These are phyloP conservation scores for Amphiprion percula DNA, from an alignment of 2,113 vertebrate species.

Conservation along the genomic window DNA sequence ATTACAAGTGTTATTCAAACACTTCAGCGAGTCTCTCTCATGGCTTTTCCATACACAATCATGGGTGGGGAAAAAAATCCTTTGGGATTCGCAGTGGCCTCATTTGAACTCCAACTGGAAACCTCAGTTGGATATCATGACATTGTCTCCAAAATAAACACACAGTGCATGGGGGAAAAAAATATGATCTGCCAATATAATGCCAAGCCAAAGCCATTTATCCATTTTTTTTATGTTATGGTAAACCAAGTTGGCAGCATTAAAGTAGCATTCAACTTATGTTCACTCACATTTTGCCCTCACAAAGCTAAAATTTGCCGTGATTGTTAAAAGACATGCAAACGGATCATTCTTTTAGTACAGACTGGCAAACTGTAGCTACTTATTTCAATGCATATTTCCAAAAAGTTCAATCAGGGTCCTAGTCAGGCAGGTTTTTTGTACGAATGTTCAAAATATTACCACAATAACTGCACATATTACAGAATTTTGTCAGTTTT, in stretches of 20 bases:
- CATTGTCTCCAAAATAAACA: slow-evolving; percentile 20
- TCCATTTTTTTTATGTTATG: slow-evolving; percentile 1
- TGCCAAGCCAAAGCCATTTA: slow-evolving; percentile 9
- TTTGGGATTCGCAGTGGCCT: slow-evolving; percentile 1
- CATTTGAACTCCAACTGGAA: slow-evolving; percentile 28
- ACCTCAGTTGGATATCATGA: not conserved
- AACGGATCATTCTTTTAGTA: not conserved
- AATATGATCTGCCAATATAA: slow-evolving; percentile 1
- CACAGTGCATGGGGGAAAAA: not conserved
- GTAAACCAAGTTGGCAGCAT: too few relatives aligned
- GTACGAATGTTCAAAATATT: not conserved
- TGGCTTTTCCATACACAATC: slow-evolving; percentile 10
- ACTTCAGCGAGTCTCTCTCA: slow-evolving; percentile 5
- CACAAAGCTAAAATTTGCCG: not conserved
- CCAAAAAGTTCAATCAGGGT: not conserved
- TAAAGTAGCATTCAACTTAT: not conserved
- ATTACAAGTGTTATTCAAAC: slow-evolving; percentile 32
- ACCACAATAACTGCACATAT: not conserved
- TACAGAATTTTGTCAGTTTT: not conserved
- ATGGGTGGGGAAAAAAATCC: not conserved
- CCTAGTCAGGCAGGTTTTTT: not conserved
- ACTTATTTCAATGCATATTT: not conserved
- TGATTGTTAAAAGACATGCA: not conserved
- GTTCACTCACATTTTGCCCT: not conserved
- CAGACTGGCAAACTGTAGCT: not conserved